Conservation (phyloP, 64 coral and sea anemone species). For the Montipora efflorescens region DNA sequence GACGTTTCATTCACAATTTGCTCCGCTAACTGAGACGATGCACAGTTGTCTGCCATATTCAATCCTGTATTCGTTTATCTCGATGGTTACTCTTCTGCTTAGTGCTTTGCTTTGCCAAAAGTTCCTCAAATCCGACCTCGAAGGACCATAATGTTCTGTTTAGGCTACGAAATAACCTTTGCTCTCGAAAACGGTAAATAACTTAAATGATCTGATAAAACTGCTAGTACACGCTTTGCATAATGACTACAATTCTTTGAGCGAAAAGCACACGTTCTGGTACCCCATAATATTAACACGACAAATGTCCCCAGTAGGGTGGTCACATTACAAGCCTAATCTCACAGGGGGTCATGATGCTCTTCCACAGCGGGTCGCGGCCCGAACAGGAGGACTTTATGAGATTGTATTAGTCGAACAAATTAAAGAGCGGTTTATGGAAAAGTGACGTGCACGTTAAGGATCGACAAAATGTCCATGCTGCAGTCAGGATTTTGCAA, state of each 20-base stretch:
- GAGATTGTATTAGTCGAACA: conserved; percentile 43
- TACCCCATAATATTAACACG: too few species aligned
- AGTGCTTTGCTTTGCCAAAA: conserved; percentile 22
- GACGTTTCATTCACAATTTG: neutral
- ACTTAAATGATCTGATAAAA: too few species aligned
- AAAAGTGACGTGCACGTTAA: conserved; percentile 36
- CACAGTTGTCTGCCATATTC: conserved; percentile 24
- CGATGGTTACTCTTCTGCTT: conserved; percentile 3
- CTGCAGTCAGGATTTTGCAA: neutral
- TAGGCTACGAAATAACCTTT: too few species aligned
- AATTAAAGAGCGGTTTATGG: conserved; percentile 20
- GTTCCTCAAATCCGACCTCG: conserved; percentile 10
- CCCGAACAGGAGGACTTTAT: conserved; percentile 31
- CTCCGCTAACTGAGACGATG: conserved; percentile 11
- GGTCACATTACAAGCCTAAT: too few species aligned
- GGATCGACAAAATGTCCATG: conserved; percentile 47
- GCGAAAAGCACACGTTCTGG: too few species aligned
- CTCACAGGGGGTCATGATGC: too few species aligned
- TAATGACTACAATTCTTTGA: too few species aligned
- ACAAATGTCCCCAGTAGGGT: too few species aligned
- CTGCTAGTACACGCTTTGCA: too few species aligned
- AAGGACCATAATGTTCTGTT: conserved; percentile 13
- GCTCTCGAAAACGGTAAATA: too few species aligned
- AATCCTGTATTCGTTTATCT: conserved; percentile 34
- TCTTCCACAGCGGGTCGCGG: too few species aligned